Conservation (phyloP, 2,888 invertebrate genomes). For the Zygaena filipendulae region DNA sequence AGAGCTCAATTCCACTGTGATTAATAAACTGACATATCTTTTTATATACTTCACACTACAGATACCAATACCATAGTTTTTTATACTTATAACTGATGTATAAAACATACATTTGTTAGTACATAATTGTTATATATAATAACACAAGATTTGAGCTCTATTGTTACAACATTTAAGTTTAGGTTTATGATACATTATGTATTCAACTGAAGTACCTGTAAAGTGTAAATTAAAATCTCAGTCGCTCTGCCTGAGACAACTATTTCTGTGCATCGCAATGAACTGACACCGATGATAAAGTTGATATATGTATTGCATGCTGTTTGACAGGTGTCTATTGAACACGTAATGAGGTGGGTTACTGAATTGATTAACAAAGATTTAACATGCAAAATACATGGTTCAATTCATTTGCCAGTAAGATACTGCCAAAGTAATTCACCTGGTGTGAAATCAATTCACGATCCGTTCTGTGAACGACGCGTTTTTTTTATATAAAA, state of each 20-base stretch:
- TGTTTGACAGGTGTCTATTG: constrained; percentile 54
- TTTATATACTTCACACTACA: constrained; percentile 25
- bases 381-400: too few species aligned
- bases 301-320: constrained; percentile 49
- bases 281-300: constrained; percentile 40
- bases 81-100: constrained; percentile 32
- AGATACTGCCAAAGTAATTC: constrained; percentile 65
- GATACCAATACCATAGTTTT: constrained; percentile 42
- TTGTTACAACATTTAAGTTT: constrained; percentile 52
- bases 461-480: constrained; percentile 66
- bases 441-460: constrained; percentile 56
- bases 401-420: constrained; percentile 47
- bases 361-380: constrained; percentile 56
- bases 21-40: constrained; percentile 48
- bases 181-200: constrained; percentile 53
- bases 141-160: constrained; percentile 64
- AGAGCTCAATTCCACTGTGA: constrained; percentile 48
- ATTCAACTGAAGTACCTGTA: constrained; percentile 64
- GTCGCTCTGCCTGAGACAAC: constrained; percentile 28
- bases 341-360: constrained; percentile 42
- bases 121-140: too few species aligned
- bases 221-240: constrained; percentile 58
- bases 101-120: too few species aligned
- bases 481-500: constrained; percentile 48
- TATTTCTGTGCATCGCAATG: constrained; percentile 65